A percentile compares a stretch with the other conserved stretches of the same genome.
phyloP scores from a whole-genome alignment of 2,888 invertebrate species.

The Horisme vitalbata region DNA sequence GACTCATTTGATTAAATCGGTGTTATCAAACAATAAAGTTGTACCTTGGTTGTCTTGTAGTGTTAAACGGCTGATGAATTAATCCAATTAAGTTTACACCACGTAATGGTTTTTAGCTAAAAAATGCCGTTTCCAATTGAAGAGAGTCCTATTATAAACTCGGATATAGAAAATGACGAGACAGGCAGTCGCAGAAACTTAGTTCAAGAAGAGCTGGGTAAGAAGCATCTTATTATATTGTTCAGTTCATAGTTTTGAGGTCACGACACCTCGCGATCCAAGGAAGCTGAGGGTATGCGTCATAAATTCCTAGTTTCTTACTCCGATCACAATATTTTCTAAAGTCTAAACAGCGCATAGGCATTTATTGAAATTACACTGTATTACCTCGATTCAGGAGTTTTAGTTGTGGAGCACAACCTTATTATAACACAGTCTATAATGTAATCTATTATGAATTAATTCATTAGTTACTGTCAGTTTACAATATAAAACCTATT shows the following conservation, averaged over 20 bases:
- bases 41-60: neutral
- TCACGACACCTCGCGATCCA: slow-evolving; percentile 4
- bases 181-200: slow-evolving; percentile 65
- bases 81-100: neutral
- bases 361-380: too few species aligned
- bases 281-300: too few species aligned
- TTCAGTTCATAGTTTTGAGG: neutral
- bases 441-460: too few species aligned
- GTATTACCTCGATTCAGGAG: too few species aligned
- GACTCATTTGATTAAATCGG: slow-evolving; percentile 23
- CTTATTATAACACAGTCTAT: too few species aligned
- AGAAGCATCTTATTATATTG: slow-evolving; percentile 13
- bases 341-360: too few species aligned
- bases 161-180: slow-evolving; percentile 72
- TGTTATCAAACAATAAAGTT: neutral
- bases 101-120: slow-evolving; percentile 47
- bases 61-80: neutral
- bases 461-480: too few species aligned
- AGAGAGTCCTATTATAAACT: slow-evolving; percentile 73
- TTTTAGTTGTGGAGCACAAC: too few species aligned
- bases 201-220: slow-evolving; percentile 62
- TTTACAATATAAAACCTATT: too few species aligned
- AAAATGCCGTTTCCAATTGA: slow-evolving; percentile 64
- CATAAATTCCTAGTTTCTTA: too few species aligned
- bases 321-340: too few species aligned